Percentiles rank a stretch among this genome's conserved stretches.
Conservation (phyloP, 2,113 vertebrate species). For the Dolichotis patagonum region DNA sequence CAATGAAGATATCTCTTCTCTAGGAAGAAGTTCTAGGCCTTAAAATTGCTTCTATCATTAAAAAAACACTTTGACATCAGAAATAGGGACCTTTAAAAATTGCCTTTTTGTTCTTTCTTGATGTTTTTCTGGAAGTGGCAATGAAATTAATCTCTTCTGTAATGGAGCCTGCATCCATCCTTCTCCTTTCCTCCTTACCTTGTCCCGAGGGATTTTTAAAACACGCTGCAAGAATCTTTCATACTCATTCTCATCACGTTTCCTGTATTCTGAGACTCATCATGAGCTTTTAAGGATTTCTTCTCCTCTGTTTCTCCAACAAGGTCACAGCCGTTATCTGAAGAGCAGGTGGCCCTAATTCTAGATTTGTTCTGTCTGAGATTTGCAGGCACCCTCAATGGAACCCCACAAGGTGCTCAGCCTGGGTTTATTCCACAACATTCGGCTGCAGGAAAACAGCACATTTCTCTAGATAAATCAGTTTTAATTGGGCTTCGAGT, state of each 20-base stretch:
- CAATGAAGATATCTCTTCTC: background rate
- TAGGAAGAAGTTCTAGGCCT: background rate
- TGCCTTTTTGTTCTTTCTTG: conserved; percentile 39
- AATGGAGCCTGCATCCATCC: background rate
- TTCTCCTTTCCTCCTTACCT: background rate
- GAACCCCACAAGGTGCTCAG: background rate
- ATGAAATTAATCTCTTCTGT: conserved; percentile 52
- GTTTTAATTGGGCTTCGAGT: conserved; percentile 46
- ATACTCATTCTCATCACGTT: background rate
- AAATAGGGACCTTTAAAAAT: conserved; percentile 31
- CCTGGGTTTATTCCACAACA: background rate
- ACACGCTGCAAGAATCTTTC: background rate
- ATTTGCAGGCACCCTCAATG: background rate
- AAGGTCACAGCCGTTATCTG: conserved; percentile 34
- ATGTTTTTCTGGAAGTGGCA: conserved; percentile 42
- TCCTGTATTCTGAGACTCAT: background rate
- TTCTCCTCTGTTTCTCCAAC: background rate
- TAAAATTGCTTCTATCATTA: background rate
- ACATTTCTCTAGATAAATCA: conserved; percentile 5
- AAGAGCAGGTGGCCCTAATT: conserved; percentile 36
- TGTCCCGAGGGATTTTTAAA: conserved; percentile 25
- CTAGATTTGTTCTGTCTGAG: background rate
- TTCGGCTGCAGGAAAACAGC: background rate
- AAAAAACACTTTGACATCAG: background rate
- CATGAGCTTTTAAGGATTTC: background rate